Percentiles rank a stretch among this genome's conserved stretches.
These are phyloP conservation scores for Musca vetustissima DNA, from an alignment of 1,140 invertebrate genomes.

Conservation along the genomic window DNA sequence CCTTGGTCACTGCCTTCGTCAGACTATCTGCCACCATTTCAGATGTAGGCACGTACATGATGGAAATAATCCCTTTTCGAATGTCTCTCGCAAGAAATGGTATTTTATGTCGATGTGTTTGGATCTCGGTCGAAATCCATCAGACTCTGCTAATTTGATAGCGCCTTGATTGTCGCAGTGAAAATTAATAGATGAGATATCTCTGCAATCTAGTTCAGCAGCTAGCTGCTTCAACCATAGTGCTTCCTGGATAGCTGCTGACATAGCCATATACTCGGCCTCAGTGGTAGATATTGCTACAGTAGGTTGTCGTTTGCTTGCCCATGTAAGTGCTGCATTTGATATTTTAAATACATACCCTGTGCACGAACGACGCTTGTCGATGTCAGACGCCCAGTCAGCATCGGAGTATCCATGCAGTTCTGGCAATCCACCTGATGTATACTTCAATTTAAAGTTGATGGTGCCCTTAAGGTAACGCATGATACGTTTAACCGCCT, in stretches of 20 bases:
- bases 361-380: neutral
- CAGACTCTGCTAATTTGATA: constrained; percentile 10
- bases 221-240: neutral
- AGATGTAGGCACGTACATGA: neutral
- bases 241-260: constrained; percentile 17
- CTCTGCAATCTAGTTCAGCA: neutral
- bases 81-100: constrained; percentile 20
- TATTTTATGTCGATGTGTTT: constrained; percentile 24
- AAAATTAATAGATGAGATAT: neutral
- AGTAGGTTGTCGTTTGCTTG: constrained; percentile 6
- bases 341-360: constrained; percentile 20
- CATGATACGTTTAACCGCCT: constrained; percentile 8
- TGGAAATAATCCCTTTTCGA: neutral
- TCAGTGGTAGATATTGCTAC: constrained; percentile 21
- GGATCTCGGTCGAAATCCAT: neutral
- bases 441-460: neutral
- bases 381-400: constrained; percentile 7
- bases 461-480: constrained; percentile 27
- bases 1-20: neutral
- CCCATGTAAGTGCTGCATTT: constrained; percentile 11
- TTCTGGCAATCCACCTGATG: neutral
- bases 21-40: neutral
- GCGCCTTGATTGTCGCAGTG: constrained; percentile 24
- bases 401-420: constrained; percentile 14
- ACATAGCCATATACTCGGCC: constrained; percentile 23